These are phyloP conservation scores for Pogonocichla stellata DNA, from an alignment of 2,113 vertebrate species.

Conservation along the genomic window DNA sequence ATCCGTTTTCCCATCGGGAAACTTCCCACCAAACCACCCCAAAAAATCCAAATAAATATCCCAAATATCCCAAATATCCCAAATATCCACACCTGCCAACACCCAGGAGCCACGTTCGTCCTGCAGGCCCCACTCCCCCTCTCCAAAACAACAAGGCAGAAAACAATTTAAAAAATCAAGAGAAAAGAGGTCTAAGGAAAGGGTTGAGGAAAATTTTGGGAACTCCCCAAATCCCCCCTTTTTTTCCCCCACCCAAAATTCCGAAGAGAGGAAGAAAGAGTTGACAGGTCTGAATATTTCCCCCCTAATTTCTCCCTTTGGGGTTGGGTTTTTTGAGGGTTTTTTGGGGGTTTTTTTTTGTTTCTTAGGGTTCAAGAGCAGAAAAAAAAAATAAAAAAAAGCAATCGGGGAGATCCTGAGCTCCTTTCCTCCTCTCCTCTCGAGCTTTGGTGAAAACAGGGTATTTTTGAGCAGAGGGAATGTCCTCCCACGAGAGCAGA, in stretches of 20 bases:
- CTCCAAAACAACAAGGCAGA: not conserved
- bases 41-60: not conserved
- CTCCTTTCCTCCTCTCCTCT: conserved; percentile 81
- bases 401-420: conserved; percentile 67
- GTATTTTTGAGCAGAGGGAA: conserved; percentile 98
- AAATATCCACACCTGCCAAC: not conserved
- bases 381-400: not conserved
- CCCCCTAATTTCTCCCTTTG: not conserved
- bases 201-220: no score
- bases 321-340: rapidly evolving
- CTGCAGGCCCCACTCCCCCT: no score
- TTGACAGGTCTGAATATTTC: conserved; percentile 50
- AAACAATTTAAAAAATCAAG: no score
- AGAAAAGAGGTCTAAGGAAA: no score
- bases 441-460: conserved; percentile 95
- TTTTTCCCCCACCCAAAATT: not conserved
- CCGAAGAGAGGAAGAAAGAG: conserved; percentile 49
- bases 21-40: no score
- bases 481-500: conserved; percentile 82
- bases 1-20: no score
- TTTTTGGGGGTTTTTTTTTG: no score
- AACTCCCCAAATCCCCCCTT: not conserved
- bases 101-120: no score
- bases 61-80: conserved; percentile 18
- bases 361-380: no score